Evolutionary conservation across 2,888 invertebrate genomes (phyloP).

Genomic region (Arctia plantaginis): DNA sequence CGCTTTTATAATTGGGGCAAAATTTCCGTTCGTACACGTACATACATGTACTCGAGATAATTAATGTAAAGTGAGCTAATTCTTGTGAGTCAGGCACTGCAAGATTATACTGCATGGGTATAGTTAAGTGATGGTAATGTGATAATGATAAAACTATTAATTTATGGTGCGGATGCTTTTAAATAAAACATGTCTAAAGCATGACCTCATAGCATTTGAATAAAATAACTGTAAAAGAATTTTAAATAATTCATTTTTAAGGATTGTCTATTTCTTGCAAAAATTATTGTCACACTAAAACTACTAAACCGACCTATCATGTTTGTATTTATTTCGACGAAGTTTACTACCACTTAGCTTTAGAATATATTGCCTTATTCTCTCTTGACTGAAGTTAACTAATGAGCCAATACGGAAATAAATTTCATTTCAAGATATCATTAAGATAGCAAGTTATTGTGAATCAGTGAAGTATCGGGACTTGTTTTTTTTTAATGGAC

Average conservation of each 20-base stretch:
- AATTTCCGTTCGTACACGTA: conserved; percentile 14
- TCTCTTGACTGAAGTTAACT: not conserved
- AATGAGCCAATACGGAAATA: not conserved
- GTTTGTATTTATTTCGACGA: not conserved
- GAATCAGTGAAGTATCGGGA: not conserved
- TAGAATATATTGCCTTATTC: not conserved
- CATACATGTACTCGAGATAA: conserved; percentile 17
- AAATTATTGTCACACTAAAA: not conserved
- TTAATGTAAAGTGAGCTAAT: conserved; percentile 28
- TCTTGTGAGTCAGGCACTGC: conserved; percentile 26
- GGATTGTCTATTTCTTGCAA: not conserved
- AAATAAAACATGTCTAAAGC: not conserved
- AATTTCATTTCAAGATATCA: not conserved
- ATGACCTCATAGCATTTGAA: not conserved
- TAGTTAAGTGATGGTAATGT: conserved; percentile 7
- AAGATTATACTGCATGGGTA: conserved; percentile 19
- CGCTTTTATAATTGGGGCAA: conserved; percentile 25
- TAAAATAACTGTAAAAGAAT: not conserved
- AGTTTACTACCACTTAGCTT: not conserved
- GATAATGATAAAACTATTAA: conserved; percentile 18
- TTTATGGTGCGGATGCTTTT: not conserved
- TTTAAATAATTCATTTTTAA: not conserved
- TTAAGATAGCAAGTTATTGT: not conserved
- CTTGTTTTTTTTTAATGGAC: not conserved
- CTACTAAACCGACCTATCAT: not conserved